Evolutionary conservation across 2,113 vertebrate species (phyloP).

Genomic region (Gadus chalcogrammus): DNA sequence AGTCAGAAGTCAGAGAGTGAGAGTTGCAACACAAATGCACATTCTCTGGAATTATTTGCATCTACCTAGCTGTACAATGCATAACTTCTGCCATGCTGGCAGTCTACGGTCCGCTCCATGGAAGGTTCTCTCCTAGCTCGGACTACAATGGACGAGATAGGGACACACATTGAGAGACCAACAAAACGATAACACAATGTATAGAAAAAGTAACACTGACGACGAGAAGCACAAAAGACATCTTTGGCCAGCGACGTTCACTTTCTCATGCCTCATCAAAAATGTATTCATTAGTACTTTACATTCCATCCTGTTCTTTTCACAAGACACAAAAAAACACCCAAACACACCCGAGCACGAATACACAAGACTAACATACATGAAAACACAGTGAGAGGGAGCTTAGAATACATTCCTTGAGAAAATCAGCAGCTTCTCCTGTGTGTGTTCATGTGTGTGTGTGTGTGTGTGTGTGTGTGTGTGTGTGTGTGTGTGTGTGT

Average conservation of each 20-base stretch:
- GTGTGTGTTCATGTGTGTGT: background rate
- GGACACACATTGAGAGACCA: no score
- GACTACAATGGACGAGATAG: no score
- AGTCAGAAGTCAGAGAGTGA: background rate
- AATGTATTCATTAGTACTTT: no score
- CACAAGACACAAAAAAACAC: constrained; percentile 39
- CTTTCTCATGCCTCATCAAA: no score
- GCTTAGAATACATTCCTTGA: constrained; percentile 22
- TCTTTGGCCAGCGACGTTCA: no score
- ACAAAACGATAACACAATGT: no score
- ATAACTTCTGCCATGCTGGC: constrained; percentile 27
- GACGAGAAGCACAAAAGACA: no score
- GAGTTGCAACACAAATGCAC: constrained; percentile 7
- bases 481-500: background rate
- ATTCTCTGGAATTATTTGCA: constrained; percentile 16
- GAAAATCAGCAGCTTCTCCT: constrained; percentile 30
- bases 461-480: background rate
- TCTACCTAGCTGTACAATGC: background rate
- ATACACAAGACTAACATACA: constrained; percentile 8
- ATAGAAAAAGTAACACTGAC: no score
- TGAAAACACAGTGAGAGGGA: constrained; percentile 8
- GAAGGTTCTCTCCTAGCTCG: no score
- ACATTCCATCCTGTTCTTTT: background rate
- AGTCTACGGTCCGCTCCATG: no score
- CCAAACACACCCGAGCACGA: constrained; percentile 12